phyloP scores from a whole-genome alignment of 1,140 invertebrate genomes.

The Meloidogyne hapla region DNA sequence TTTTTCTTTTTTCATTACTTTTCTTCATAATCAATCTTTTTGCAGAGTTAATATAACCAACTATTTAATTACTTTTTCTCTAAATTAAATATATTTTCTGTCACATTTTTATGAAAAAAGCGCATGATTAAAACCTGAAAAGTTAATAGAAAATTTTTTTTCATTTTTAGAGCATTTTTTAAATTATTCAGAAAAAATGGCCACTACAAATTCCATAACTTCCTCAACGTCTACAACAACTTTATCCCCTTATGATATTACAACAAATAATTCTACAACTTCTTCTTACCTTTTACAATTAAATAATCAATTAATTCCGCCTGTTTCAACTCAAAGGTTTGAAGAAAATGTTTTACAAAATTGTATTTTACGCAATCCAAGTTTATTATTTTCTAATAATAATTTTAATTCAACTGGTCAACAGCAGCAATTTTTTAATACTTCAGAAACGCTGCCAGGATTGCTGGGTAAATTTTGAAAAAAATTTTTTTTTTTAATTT shows the following conservation, averaged over 20 bases:
- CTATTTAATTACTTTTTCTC: too few species aligned
- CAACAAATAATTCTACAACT: conserved; percentile 1
- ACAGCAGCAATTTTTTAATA: background rate
- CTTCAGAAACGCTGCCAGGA: background rate
- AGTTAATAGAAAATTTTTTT: too few species aligned
- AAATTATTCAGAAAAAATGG: background rate
- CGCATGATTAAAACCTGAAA: too few species aligned
- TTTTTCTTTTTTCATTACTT: too few species aligned
- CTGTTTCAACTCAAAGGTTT: background rate
- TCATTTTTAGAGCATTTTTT: too few species aligned
- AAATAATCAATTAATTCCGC: background rate
- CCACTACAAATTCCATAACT: background rate
- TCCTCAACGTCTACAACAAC: background rate
- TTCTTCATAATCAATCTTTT: too few species aligned
- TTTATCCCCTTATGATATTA: background rate
- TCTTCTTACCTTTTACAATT: background rate
- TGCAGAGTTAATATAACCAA: too few species aligned
- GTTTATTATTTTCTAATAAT: background rate
- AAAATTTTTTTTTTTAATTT: background rate
- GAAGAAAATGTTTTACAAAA: too few species aligned
- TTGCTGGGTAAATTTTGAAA: background rate
- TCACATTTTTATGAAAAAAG: too few species aligned
- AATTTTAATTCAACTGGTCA: background rate
- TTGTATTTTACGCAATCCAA: background rate
- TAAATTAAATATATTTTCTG: too few species aligned